phyloP scores from a whole-genome alignment of 2,888 invertebrate species.

The Acleris sparsana region DNA sequence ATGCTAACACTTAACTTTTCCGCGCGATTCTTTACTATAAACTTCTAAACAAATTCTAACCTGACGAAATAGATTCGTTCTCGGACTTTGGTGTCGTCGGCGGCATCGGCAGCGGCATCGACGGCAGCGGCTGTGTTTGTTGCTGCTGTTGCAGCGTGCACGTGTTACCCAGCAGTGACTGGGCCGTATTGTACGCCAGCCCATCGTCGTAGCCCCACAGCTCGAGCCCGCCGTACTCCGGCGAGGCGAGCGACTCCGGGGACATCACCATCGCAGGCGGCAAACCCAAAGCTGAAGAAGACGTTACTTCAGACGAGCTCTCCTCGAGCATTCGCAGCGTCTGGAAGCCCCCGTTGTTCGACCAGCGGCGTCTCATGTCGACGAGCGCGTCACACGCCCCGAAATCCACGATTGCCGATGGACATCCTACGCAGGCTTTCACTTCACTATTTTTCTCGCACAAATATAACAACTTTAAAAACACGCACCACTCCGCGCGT shows the following conservation, averaged over 20 bases:
- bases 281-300: conserved; percentile 89
- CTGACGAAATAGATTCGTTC: conserved; percentile 82
- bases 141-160: conserved; percentile 81
- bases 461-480: conserved; percentile 70
- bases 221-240: conserved; percentile 91
- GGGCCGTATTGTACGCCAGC: conserved; percentile 72
- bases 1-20: conserved; percentile 37
- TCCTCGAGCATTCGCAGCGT: conserved; percentile 87
- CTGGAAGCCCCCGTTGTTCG: conserved; percentile 88
- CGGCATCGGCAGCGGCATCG: conserved; percentile 78
- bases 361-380: conserved; percentile 91
- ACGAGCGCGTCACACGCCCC: conserved; percentile 76
- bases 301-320: conserved; percentile 90
- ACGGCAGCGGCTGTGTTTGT: conserved; percentile 80
- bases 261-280: conserved; percentile 90
- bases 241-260: conserved; percentile 89
- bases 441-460: conserved; percentile 79
- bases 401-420: conserved; percentile 65
- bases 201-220: conserved; percentile 90
- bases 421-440: conserved; percentile 79
- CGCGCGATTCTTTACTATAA: conserved; percentile 32
- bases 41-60: conserved; percentile 54
- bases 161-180: conserved; percentile 72
- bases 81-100: conserved; percentile 81
- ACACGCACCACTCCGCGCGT: conserved; percentile 70